Base-by-base conservation (phyloP, 2,888 invertebrate genomes). In the Boloria selene region DNA sequence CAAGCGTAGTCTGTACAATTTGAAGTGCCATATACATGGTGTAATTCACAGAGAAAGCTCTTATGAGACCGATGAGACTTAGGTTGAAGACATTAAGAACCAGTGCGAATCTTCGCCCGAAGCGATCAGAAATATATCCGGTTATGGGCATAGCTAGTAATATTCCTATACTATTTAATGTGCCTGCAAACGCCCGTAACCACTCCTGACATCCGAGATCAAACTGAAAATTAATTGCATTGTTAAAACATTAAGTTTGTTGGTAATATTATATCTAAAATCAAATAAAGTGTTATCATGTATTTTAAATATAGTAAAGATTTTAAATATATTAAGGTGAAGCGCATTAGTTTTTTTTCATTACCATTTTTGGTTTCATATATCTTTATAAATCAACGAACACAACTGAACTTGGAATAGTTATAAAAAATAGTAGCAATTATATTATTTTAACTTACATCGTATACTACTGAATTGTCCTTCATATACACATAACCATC, bases 141-240 rank as follows among this genome's bases (percentile, higher is more conserved):
- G 94, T 92, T 47, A 94, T 81, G 0, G 94, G 94, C 70, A 95
- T 85, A n/a, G 94, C 94, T 67, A 95, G 81, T 72, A 95, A 93
- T 73, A 94, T 94, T 13, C 95, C 95, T 55, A 94, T 77, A 74
- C 93, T 94, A 77, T 94, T 94, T 5, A 95, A 82, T 5, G 95
- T 95, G 2, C 95, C 95, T 10, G 95, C 93, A 70, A 95, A 76
- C 0, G 95, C 92, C 55, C 95, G 82, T 77, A 93, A 93, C 95
- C 95, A 95, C 71, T 93, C 86, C 31, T 93, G 88, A 73, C 94
- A 94, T 18, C 93, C 92, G 13, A 94, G 79, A 70, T 86, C 81
- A 78, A 93, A 94, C 94, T 94, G 65, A 60, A 69, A 59, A 26
- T 31, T n/a, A n/a, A 18, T 4, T 16, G 31, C 17, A 13, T 3